Evolutionary conservation across 2,113 vertebrate species (phyloP).

Genomic region (Sitta europaea): DNA sequence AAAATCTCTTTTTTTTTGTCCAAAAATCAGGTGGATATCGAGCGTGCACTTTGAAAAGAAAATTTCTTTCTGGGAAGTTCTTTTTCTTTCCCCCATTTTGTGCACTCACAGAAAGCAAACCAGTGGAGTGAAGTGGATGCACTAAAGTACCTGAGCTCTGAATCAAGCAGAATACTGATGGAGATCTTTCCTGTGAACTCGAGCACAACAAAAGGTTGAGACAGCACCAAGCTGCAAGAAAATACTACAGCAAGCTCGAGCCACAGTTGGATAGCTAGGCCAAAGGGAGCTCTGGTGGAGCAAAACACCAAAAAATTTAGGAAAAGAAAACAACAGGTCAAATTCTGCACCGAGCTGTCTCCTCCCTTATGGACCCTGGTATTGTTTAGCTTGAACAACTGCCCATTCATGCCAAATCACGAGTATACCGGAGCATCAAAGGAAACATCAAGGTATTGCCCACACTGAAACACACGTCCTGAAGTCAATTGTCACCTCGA

Average conservation of each 20-base stretch:
- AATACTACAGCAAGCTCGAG: constrained; percentile 32
- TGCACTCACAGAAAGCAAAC: constrained; percentile 24
- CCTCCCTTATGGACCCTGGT: neutral
- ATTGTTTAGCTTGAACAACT: neutral
- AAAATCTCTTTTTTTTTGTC: neutral
- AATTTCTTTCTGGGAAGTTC: neutral
- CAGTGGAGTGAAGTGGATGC: constrained; percentile 33
- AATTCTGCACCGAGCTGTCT: neutral
- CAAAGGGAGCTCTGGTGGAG: constrained; percentile 4
- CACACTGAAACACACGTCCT: constrained; percentile 46
- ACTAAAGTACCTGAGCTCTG: constrained; percentile 70
- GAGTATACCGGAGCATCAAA: constrained; percentile 40
- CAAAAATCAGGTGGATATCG: neutral
- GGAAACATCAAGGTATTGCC: constrained; percentile 48
- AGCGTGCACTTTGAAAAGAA: neutral
- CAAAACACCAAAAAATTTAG: neutral
- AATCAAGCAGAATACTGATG: constrained; percentile 56
- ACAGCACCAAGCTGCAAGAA: constrained; percentile 35
- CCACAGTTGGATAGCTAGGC: constrained; percentile 9
- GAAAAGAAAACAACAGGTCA: neutral
- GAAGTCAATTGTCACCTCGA: constrained; percentile 36
- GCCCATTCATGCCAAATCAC: constrained; percentile 15
- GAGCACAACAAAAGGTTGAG: constrained; percentile 18
- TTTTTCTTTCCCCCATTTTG: neutral
- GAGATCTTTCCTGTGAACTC: constrained; percentile 33